Conservation (phyloP, 2,888 invertebrate genomes). For the Dasysyrphus albostriatus region DNA sequence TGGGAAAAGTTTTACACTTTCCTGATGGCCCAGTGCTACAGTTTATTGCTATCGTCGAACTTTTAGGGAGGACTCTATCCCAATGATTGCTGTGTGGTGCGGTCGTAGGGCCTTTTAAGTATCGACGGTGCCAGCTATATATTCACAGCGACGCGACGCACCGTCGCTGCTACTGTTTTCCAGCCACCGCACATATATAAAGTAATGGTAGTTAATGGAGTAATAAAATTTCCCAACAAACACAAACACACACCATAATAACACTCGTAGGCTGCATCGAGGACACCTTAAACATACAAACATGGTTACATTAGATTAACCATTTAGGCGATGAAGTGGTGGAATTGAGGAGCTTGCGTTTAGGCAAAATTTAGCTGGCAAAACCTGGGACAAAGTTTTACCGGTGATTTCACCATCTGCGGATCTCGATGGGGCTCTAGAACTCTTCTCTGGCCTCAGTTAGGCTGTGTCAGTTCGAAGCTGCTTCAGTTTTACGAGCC, state of each 20-base stretch:
- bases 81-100: conserved; percentile 42
- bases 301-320: conserved; percentile 73
- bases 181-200: conserved; percentile 45
- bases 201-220: conserved; percentile 71
- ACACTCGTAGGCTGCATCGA: conserved; percentile 35
- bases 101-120: conserved; percentile 60
- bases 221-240: conserved; percentile 64
- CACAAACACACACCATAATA: conserved; percentile 26
- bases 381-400: conserved; percentile 65
- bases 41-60: conserved; percentile 74
- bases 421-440: conserved; percentile 25
- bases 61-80: conserved; percentile 53
- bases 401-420: conserved; percentile 68
- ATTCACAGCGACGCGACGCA: conserved; percentile 34
- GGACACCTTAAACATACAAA: conserved; percentile 65
- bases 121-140: conserved; percentile 35
- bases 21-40: conserved; percentile 69
- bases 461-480: conserved; percentile 11
- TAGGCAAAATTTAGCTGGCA: conserved; percentile 55
- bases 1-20: conserved; percentile 69
- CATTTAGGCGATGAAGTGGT: conserved; percentile 58
- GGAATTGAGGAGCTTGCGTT: neutral
- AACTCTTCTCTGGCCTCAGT: neutral
- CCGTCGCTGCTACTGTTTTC: conserved; percentile 36
- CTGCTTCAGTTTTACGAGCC: conserved; percentile 67